Conservation (phyloP, 2,113 vertebrate species). For the Notarius quadriscutis region DNA sequence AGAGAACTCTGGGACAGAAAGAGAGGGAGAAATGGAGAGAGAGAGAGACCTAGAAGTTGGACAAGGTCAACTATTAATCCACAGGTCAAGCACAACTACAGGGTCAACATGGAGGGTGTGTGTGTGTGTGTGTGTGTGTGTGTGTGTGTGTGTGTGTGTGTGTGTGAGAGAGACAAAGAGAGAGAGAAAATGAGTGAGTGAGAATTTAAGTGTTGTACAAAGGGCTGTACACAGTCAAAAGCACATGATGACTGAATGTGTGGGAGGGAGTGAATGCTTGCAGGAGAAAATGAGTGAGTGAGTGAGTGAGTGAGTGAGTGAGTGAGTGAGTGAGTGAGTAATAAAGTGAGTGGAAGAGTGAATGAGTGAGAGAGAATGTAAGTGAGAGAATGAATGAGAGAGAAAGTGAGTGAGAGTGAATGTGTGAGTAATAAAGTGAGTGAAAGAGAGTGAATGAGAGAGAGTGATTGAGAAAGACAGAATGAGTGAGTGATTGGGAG, state of each 20-base stretch:
- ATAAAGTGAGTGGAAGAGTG: not conserved
- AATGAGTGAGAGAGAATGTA: not conserved
- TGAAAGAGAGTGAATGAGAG: not conserved
- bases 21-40: not conserved
- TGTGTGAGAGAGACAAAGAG: not conserved
- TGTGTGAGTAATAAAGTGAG: not conserved
- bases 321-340: not conserved
- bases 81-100: not conserved
- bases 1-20: not conserved
- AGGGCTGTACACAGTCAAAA: not conserved
- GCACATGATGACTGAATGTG: not conserved
- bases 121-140: not conserved
- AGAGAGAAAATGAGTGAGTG: not conserved
- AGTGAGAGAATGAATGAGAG: not conserved
- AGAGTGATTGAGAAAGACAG: not conserved
- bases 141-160: not conserved
- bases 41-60: not conserved
- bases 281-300: not conserved
- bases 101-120: not conserved
- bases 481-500: not conserved
- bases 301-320: not conserved
- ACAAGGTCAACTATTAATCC: slow-evolving; percentile 1
- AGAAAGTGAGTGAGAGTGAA: not conserved
- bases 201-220: not conserved
- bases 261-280: not conserved